Evolutionary conservation across 1,140 invertebrate species (phyloP).

Genomic region (Caenorhabditis remanei): DNA sequence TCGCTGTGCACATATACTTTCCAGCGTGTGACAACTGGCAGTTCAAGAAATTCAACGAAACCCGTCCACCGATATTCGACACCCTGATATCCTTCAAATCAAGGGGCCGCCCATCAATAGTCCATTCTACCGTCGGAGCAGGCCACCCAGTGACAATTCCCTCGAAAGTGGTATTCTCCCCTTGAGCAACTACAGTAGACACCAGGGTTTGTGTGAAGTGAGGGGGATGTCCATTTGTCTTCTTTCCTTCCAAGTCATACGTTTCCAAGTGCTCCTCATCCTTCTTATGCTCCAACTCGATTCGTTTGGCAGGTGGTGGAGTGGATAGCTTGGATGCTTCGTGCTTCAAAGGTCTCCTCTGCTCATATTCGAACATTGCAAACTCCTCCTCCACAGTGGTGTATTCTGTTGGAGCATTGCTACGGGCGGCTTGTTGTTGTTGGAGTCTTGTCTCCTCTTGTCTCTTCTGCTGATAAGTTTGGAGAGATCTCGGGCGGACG

Average conservation of each 20-base stretch:
- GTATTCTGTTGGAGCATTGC: slow-evolving; percentile 45
- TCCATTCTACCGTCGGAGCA: slow-evolving; percentile 71
- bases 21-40: slow-evolving; percentile 64
- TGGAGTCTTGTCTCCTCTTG: slow-evolving; percentile 40
- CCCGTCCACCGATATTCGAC: slow-evolving; percentile 70
- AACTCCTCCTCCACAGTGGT: slow-evolving; percentile 63
- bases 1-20: slow-evolving; percentile 78
- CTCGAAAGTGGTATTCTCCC: slow-evolving; percentile 74
- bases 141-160: slow-evolving; percentile 74
- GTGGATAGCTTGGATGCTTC: slow-evolving; percentile 65
- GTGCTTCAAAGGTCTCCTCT: slow-evolving; percentile 61
- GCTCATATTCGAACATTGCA: slow-evolving; percentile 65
- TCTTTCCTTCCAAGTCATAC: slow-evolving; percentile 63
- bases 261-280: slow-evolving; percentile 64
- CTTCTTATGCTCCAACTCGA: slow-evolving; percentile 50
- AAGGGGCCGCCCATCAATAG: slow-evolving; percentile 74
- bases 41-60: slow-evolving; percentile 63
- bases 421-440: slow-evolving; percentile 15
- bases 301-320: slow-evolving; percentile 70
- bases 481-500: slow-evolving; percentile 72
- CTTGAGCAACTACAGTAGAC: slow-evolving; percentile 72
- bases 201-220: slow-evolving; percentile 76
- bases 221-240: slow-evolving; percentile 69
- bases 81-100: slow-evolving; percentile 61
- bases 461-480: slow-evolving; percentile 69